A percentile compares a stretch with the other conserved stretches of the same genome.
phyloP scores from a whole-genome alignment of 2,113 vertebrate genomes.

The Misgurnus anguillicaudatus region DNA sequence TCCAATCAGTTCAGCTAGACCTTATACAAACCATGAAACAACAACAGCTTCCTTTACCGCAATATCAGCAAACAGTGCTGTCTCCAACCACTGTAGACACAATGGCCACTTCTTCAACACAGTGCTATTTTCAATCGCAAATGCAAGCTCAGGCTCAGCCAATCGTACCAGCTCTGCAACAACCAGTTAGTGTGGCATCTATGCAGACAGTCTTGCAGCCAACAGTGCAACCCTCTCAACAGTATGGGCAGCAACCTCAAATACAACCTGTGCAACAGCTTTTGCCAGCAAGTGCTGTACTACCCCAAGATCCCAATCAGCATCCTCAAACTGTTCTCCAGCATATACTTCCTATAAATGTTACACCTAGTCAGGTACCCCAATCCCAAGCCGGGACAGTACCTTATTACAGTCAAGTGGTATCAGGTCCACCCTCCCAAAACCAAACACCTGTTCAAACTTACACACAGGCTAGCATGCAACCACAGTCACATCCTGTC shows the following conservation, averaged over 20 bases:
- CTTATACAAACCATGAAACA: constrained; percentile 60
- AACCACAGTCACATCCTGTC: constrained; percentile 59
- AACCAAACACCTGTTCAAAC: constrained; percentile 62
- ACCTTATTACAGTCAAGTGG: constrained; percentile 64
- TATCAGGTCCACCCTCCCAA: constrained; percentile 60
- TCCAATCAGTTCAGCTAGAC: constrained; percentile 63
- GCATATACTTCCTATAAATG: constrained; percentile 52
- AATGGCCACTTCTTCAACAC: constrained; percentile 47
- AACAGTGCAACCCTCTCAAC: constrained; percentile 53
- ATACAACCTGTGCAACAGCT: constrained; percentile 59
- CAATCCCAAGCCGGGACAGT: constrained; percentile 55
- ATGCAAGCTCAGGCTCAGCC: constrained; percentile 57
- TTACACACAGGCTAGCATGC: constrained; percentile 62
- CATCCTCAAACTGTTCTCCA: constrained; percentile 51
- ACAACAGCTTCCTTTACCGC: constrained; percentile 53
- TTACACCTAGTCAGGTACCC: constrained; percentile 48
- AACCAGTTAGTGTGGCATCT: constrained; percentile 39
- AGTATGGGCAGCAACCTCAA: constrained; percentile 62
- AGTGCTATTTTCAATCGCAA: constrained; percentile 59
- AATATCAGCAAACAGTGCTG: constrained; percentile 64
- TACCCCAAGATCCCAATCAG: constrained; percentile 59
- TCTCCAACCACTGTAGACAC: constrained; percentile 57
- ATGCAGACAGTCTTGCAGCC: constrained; percentile 60
- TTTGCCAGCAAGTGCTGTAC: constrained; percentile 42
- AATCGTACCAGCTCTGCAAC: constrained; percentile 57